Base-by-base conservation (phyloP, 1,140 invertebrate species). In the Brachionus sp. region DNA sequence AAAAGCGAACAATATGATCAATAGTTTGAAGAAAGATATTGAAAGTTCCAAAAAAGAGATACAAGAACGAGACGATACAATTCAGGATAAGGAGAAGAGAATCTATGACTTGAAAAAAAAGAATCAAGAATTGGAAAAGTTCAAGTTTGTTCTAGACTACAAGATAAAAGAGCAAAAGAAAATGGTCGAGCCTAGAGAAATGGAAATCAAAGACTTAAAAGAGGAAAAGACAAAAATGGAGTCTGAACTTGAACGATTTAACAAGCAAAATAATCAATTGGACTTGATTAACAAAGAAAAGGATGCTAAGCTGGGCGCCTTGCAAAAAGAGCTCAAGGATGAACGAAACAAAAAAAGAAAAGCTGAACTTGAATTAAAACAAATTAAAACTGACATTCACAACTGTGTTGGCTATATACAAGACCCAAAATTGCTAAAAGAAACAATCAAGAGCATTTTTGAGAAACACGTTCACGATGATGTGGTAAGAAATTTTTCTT, bases 71-170 rank as follows among this genome's bases (percentile, higher is more conserved):
- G 94, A 95, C 86, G 89, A 90, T 1, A 93, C 92, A 1, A 94
- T 96, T 84, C 92, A 93, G 84, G 92, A 93, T 44, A 95, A 95
- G 89, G 94, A 96, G 88, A 93, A 93, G 86, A 90, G 92, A 84
- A 94, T 96, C 82, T 92, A 92, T 85, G 94, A 95, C 84, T 87
- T 95, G 80, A 93, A 94, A 86, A 91, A 92, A 73, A 94, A 92
- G 86, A 95, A 95, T 86, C 92, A 94, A 86, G 94, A 95, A 87
- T 86, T 96, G 80, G 94, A 96, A 86, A 96, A 96, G 86, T 94
- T 93, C 85, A 95, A 94, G 87, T 95, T 94, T 88, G 93, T 95
- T 12, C 88, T 95, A 16, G 94, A 95, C 85, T 94, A 95, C 86
- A 95, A 95, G 88, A 94, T 96, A 39, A 92, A 92, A 50, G 94